Conservation (phyloP, 2,113 vertebrate species). For the Ammodytes marinus region DNA sequence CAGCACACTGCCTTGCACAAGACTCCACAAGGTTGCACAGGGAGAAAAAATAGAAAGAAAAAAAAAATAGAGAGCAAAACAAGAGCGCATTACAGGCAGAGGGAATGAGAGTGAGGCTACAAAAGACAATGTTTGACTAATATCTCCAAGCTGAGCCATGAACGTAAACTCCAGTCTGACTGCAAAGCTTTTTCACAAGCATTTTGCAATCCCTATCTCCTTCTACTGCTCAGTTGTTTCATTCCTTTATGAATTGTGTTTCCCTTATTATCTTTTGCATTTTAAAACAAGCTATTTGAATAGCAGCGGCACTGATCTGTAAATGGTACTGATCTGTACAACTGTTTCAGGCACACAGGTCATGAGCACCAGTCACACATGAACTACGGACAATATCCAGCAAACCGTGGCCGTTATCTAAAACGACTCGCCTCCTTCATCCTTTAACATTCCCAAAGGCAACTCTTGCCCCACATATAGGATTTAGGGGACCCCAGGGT, state of each 20-base stretch:
- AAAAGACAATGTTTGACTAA: constrained; percentile 37
- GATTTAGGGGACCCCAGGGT: too few species aligned
- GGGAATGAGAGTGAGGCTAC: constrained; percentile 4
- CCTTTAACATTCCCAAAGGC: too few species aligned
- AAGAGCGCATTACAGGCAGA: neutral
- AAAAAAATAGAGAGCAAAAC: neutral
- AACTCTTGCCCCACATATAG: too few species aligned
- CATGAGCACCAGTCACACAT: too few species aligned
- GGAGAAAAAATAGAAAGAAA: neutral
- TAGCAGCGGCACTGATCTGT: neutral
- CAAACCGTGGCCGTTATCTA: too few species aligned
- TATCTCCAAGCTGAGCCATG: neutral
- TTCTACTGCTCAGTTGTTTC: neutral
- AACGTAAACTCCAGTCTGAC: neutral
- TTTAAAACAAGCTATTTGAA: constrained; percentile 12
- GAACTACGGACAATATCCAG: too few species aligned
- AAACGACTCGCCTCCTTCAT: too few species aligned
- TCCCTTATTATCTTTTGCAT: neutral
- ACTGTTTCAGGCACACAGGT: too few species aligned
- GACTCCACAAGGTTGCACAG: constrained; percentile 25
- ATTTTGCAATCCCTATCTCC: neutral
- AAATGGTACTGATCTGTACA: neutral
- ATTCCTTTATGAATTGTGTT: too few species aligned
- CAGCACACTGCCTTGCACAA: constrained; percentile 50
- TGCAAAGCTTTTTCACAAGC: constrained; percentile 13